Base-by-base conservation (phyloP, 2,113 vertebrate species). In the Amia ocellicauda region DNA sequence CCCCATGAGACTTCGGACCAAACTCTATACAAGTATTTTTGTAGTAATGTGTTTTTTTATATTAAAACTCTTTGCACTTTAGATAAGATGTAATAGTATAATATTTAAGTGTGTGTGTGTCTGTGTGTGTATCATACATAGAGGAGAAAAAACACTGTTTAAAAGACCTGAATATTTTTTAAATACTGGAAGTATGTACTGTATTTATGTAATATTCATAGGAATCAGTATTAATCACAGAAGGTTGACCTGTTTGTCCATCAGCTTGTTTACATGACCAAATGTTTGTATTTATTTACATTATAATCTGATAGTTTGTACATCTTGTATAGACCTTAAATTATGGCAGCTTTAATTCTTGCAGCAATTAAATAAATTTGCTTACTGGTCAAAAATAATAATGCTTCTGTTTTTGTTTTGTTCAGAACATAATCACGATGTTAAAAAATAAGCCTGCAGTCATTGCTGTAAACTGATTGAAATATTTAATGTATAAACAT, bases 1-100 rank as follows among this genome's bases (percentile, higher is more conserved):
- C 52, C 78, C 76, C 77, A 78, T 68, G 45, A 19, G 13, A 3
- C 0, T 2, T 20, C 16, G 19, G 7, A 28, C 41, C 36, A 19
- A 41, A 78, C 55, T 42, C 17, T 72, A 68, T 83, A 67, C 64
- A 72, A 74, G 58, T 47, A 67, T 73, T 64, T 47, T 24, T 16
- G 51, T n/a, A n/a, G n/a, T n/a, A 64, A 67, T 58, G 60, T 76
- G 78, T 77, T 68, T 72, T 81, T 74, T 60, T 73, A 73, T 61
- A 41, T 40, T 60, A 59, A 47, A 68, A 72, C 57, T 77, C 66
- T 84, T 67, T 86, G 86, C 83, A 88, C 86, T 86, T 86, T 85
- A 82, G 78, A 83, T 11, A 20, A 66, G 72, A 75, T 81, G 74
- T 83, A 78, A 72, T 74, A 80, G 71, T 23, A 3, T 7, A 50